These are phyloP conservation scores for Anagyrus pseudococci DNA, from an alignment of 2,888 invertebrate species.

Conservation along the genomic window DNA sequence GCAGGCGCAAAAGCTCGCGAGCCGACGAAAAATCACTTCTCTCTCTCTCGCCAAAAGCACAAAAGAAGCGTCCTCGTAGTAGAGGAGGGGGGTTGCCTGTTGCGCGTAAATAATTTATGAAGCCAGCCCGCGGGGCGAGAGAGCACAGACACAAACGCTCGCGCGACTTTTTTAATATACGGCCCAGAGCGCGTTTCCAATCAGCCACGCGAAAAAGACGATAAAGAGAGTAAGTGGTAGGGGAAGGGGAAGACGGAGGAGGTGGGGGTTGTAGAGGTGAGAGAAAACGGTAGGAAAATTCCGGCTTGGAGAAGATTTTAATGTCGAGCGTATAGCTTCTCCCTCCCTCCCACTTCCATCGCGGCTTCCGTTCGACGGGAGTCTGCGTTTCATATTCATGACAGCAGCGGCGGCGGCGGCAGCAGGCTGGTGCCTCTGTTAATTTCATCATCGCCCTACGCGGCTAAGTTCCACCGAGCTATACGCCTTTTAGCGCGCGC, in stretches of 20 bases:
- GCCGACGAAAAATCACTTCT: too few species aligned
- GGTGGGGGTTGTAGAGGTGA: too few species aligned
- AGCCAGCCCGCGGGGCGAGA: background rate
- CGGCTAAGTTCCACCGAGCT: too few species aligned
- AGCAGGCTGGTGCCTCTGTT: slow-evolving; percentile 43
- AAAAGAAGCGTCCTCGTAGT: background rate
- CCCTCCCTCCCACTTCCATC: slow-evolving; percentile 1
- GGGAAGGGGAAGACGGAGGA: background rate
- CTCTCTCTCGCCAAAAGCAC: too few species aligned
- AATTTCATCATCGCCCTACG: slow-evolving; percentile 44
- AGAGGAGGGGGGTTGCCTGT: too few species aligned
- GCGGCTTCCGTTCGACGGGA: too few species aligned
- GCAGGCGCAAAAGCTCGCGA: too few species aligned
- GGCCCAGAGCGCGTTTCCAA: background rate
- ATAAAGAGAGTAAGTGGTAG: too few species aligned
- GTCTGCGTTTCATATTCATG: slow-evolving; percentile 50
- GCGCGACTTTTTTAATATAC: background rate
- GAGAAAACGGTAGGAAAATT: slow-evolving; percentile 3
- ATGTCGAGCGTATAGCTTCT: background rate
- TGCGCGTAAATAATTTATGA: slow-evolving; percentile 12
- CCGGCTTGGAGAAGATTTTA: slow-evolving; percentile 17
- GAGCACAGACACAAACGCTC: too few species aligned
- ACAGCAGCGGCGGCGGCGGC: too few species aligned
- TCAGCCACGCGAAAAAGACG: background rate
- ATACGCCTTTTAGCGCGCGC: too few species aligned